A percentile compares a stretch with the other conserved stretches of the same genome.
Evolutionary conservation across 2,888 invertebrate genomes (phyloP).

Genomic region (Allacma fusca): DNA sequence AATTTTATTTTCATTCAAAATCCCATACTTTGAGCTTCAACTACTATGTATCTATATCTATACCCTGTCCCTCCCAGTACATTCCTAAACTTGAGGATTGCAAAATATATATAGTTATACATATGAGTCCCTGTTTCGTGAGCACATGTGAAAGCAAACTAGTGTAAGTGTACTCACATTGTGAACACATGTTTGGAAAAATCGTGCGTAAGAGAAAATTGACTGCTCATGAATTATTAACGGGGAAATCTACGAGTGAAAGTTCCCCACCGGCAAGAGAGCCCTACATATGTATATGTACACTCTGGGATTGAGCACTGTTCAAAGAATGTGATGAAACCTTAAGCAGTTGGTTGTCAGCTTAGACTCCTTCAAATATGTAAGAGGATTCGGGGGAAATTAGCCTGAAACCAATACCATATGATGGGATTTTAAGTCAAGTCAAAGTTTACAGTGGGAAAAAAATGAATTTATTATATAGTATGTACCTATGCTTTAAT

Average conservation of each 20-base stretch:
- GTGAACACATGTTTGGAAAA: slow-evolving; percentile 2
- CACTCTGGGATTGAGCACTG: no score
- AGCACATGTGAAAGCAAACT: no score
- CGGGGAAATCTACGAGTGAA: not conserved
- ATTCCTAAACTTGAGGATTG: no score
- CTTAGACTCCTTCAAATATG: not conserved
- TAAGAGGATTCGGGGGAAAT: not conserved
- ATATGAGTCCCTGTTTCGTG: no score
- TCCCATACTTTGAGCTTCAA: not conserved
- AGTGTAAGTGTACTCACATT: no score
- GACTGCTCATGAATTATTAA: slow-evolving; percentile 16
- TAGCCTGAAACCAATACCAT: not conserved
- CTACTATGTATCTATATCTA: not conserved
- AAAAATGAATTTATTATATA: no score
- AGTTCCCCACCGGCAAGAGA: not conserved
- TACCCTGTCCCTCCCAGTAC: no score
- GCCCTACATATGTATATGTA: no score
- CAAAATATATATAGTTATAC: no score
- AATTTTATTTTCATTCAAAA: slow-evolving; percentile 6
- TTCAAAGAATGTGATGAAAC: slow-evolving; percentile 5
- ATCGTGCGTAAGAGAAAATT: not conserved
- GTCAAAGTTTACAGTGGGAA: no score
- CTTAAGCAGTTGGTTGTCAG: not conserved
- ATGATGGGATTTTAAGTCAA: not conserved
- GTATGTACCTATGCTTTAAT: no score